Conservation (phyloP, 2,888 invertebrate species). For the Dusona sp. region DNA sequence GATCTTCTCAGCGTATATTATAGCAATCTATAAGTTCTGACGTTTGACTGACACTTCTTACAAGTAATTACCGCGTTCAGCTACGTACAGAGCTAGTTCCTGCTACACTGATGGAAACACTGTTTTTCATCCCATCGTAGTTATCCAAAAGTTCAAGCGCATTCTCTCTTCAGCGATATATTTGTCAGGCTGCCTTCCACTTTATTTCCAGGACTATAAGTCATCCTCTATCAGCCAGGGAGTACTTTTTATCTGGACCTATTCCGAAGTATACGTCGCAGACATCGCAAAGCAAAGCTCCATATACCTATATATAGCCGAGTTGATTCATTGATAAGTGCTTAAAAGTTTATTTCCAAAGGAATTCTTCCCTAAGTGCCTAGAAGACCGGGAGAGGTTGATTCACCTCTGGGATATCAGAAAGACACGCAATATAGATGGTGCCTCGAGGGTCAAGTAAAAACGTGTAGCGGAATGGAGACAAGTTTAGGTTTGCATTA, state of each 20-base stretch:
- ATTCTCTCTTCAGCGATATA: background rate
- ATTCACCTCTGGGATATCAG: conserved; percentile 36
- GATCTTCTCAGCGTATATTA: conserved; percentile 18
- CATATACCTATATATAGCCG: background rate
- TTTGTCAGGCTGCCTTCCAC: background rate
- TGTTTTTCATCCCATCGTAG: background rate
- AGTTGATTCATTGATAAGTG: conserved; percentile 31
- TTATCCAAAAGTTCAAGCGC: background rate
- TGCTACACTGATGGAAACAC: background rate
- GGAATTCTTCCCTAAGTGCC: conserved; percentile 47
- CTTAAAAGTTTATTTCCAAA: conserved; percentile 32
- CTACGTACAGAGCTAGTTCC: background rate
- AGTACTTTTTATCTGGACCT: conserved; percentile 5
- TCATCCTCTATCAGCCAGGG: background rate
- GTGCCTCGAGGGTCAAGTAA: conserved; percentile 30
- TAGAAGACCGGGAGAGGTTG: conserved; percentile 33
- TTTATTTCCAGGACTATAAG: conserved; percentile 35
- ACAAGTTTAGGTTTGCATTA: conserved; percentile 9
- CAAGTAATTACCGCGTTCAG: conserved; percentile 42
- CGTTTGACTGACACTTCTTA: conserved; percentile 50
- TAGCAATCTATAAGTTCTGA: conserved; percentile 41
- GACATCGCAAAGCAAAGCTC: background rate
- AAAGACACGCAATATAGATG: conserved; percentile 13
- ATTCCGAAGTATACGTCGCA: background rate
- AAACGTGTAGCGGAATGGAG: conserved; percentile 7